Evolutionary conservation across 2,113 vertebrate species (phyloP).

Genomic region (Crotophaga sulcirostris): DNA sequence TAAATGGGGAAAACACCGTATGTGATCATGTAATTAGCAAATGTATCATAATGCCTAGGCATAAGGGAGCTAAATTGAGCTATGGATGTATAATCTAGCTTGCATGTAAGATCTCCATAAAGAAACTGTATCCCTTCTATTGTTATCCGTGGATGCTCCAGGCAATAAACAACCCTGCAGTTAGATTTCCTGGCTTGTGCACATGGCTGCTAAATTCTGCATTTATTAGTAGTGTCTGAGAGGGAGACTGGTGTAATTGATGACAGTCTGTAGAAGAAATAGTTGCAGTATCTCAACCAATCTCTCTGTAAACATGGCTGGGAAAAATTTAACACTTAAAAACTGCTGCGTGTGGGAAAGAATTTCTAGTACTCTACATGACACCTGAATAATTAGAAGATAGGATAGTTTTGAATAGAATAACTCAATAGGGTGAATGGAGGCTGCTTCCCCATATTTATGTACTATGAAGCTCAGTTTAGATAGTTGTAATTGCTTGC

Average conservation of each 20-base stretch:
- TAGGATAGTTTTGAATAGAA: neutral
- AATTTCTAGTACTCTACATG: neutral
- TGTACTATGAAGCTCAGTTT: neutral
- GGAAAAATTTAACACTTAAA: neutral
- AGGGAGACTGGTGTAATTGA: neutral
- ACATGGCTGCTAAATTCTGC: slow-evolving; percentile 3
- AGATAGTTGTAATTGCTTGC: neutral
- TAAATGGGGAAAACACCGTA: neutral
- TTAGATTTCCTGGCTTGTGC: slow-evolving; percentile 8
- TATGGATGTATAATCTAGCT: neutral
- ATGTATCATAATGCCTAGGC: neutral
- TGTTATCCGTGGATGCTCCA: neutral
- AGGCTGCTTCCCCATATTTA: neutral
- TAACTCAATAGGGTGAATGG: neutral
- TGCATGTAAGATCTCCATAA: neutral
- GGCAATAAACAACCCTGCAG: neutral
- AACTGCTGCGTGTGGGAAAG: neutral
- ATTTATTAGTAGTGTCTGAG: neutral
- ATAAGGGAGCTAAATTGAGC: slow-evolving; percentile 32
- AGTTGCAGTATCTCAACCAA: neutral
- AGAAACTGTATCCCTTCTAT: neutral
- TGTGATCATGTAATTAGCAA: neutral
- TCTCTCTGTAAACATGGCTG: neutral
- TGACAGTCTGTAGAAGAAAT: neutral
- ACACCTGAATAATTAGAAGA: neutral